Conservation (phyloP, 2,797 vertebrate species). For the Acipenser ruthenus region DNA sequence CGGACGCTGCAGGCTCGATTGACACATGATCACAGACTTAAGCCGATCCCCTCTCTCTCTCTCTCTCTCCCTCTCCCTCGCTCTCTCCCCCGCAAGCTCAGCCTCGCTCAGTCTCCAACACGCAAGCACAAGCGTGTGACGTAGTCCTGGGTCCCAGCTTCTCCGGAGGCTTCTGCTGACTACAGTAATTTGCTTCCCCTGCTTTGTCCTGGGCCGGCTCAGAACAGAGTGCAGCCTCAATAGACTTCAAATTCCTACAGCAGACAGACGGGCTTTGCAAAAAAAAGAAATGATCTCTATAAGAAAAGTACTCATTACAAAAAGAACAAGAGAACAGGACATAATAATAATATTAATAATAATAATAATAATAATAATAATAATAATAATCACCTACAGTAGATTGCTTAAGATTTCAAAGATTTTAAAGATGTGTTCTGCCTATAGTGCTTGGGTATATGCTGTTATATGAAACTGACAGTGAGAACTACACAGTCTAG, state of each 20-base stretch:
- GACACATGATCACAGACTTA: conserved; percentile 66
- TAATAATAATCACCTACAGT: no score
- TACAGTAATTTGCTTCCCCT: neutral
- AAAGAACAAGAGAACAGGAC: no score
- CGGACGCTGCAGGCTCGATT: conserved; percentile 63
- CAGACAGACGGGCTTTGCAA: conserved; percentile 28
- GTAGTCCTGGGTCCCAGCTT: conserved; percentile 38
- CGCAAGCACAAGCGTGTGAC: conserved; percentile 30
- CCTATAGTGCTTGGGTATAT: no score
- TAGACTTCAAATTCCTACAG: conserved; percentile 1
- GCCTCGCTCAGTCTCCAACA: conserved; percentile 17
- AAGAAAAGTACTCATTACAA: neutral
- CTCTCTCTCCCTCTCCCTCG: conserved; percentile 15
- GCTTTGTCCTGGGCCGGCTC: conserved; percentile 17
- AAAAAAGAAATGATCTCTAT: conserved; percentile 34
- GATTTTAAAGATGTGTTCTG: no score
- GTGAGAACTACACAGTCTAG: no score
- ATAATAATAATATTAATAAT: no score
- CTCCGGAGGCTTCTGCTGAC: conserved; percentile 9
- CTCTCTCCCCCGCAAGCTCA: conserved; percentile 21
- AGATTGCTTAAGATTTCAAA: no score
- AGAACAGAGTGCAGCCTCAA: neutral
- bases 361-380: no score
- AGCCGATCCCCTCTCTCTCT: neutral
- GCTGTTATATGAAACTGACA: no score